Percentiles rank a stretch among this genome's conserved stretches.
These are phyloP conservation scores for Drosophila flavopinicola DNA, from an alignment of 2,888 invertebrate species.

Conservation along the genomic window DNA sequence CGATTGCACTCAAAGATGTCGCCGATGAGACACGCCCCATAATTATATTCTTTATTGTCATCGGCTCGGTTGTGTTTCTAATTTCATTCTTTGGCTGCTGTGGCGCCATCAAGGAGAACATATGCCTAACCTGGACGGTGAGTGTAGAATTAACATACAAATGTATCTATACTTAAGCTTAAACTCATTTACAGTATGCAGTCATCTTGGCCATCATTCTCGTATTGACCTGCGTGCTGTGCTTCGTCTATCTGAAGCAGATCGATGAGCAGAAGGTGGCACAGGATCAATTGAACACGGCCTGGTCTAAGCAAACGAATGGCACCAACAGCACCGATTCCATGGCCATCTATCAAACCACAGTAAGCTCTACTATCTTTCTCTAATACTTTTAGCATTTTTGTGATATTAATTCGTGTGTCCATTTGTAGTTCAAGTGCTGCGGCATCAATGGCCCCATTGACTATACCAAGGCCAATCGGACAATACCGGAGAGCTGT, in stretches of 20 bases:
- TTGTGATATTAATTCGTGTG: constrained; percentile 82
- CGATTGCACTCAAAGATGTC: constrained; percentile 58
- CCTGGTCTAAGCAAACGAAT: constrained; percentile 80
- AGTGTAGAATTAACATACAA: constrained; percentile 74
- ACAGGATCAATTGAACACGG: constrained; percentile 84
- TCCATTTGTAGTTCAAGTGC: constrained; percentile 61
- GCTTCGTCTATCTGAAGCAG: constrained; percentile 83
- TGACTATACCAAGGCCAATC: constrained; percentile 66
- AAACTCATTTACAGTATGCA: constrained; percentile 86
- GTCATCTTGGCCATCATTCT: constrained; percentile 88
- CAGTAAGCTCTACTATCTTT: constrained; percentile 47
- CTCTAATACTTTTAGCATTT: neutral
- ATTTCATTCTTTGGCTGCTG: constrained; percentile 96
- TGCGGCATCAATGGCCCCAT: constrained; percentile 73
- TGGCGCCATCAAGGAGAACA: constrained; percentile 93
- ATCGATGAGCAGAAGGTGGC: constrained; percentile 48
- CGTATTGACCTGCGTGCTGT: constrained; percentile 86
- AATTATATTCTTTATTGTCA: constrained; percentile 85
- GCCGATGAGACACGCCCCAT: constrained; percentile 39
- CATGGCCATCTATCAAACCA: constrained; percentile 67
- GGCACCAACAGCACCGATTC: constrained; percentile 48
- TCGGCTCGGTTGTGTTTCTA: constrained; percentile 89
- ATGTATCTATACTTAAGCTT: neutral
- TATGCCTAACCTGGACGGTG: constrained; percentile 93
- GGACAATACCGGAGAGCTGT: constrained; percentile 72